These are phyloP conservation scores for Altica lythri DNA, from an alignment of 2,888 invertebrate species.

Conservation along the genomic window DNA sequence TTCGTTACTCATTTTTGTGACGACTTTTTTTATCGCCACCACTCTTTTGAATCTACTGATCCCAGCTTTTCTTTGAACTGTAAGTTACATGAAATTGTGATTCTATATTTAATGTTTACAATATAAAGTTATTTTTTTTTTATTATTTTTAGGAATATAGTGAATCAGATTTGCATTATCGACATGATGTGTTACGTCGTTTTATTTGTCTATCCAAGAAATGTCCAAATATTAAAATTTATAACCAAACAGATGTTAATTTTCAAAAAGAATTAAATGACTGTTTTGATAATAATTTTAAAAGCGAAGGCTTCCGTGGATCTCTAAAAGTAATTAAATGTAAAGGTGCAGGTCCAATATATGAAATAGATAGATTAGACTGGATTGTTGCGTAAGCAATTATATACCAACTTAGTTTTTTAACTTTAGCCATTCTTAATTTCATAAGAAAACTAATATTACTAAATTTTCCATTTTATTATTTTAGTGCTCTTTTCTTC, in stretches of 20 bases:
- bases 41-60: too few species aligned
- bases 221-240: constrained; percentile 33
- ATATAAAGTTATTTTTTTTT: background rate
- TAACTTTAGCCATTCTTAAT: background rate
- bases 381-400: constrained; percentile 37
- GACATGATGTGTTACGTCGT: constrained; percentile 37
- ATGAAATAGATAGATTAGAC: constrained; percentile 36
- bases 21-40: too few species aligned
- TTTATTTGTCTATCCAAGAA: constrained; percentile 38
- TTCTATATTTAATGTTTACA: too few species aligned
- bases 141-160: constrained; percentile 30
- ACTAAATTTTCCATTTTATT: background rate
- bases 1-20: too few species aligned
- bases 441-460: too few species aligned
- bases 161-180: constrained; percentile 30
- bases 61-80: too few species aligned
- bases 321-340: constrained; percentile 28
- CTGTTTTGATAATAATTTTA: constrained; percentile 36
- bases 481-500: constrained; percentile 31
- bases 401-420: too few species aligned
- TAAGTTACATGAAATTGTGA: too few species aligned
- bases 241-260: constrained; percentile 27
- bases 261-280: constrained; percentile 26
- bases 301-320: constrained; percentile 31
- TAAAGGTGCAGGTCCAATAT: constrained; percentile 26